Evolutionary conservation across 2,113 vertebrate species (phyloP).

Genomic region (Nesospiza acunhae): DNA sequence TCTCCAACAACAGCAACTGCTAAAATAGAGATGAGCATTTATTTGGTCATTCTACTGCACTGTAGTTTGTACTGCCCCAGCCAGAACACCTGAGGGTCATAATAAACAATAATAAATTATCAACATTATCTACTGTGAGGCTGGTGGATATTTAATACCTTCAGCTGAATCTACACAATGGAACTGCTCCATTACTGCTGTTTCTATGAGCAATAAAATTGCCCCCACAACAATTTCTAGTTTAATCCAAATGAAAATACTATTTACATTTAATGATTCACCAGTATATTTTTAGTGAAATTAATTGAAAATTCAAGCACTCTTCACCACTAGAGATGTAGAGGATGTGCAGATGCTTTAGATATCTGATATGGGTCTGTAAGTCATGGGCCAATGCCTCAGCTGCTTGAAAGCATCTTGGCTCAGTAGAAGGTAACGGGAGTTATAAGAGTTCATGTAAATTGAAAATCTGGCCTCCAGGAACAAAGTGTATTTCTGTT

Average conservation of each 20-base stretch:
- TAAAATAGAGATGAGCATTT: not conserved
- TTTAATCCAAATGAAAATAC: not conserved
- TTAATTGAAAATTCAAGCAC: not conserved
- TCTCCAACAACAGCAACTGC: not conserved
- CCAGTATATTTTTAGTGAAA: not conserved
- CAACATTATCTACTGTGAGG: not conserved
- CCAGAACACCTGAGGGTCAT: not conserved
- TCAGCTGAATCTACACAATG: not conserved
- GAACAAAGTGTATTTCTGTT: conserved; percentile 20
- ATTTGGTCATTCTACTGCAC: not conserved
- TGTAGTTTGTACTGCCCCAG: not conserved
- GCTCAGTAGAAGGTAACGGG: not conserved
- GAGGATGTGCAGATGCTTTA: conserved; percentile 9
- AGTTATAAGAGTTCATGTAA: not conserved
- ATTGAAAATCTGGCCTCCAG: conserved; percentile 6
- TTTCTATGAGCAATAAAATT: not conserved
- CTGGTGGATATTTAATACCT: not conserved
- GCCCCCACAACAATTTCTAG: not conserved
- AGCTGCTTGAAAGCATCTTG: not conserved
- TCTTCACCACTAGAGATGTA: not conserved
- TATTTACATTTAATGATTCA: not conserved
- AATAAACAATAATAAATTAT: not conserved
- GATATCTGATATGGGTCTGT: not conserved
- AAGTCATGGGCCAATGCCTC: not conserved
- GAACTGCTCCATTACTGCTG: not conserved